Base-by-base conservation (phyloP, 2,888 invertebrate species). In the Diarsia mendica region DNA sequence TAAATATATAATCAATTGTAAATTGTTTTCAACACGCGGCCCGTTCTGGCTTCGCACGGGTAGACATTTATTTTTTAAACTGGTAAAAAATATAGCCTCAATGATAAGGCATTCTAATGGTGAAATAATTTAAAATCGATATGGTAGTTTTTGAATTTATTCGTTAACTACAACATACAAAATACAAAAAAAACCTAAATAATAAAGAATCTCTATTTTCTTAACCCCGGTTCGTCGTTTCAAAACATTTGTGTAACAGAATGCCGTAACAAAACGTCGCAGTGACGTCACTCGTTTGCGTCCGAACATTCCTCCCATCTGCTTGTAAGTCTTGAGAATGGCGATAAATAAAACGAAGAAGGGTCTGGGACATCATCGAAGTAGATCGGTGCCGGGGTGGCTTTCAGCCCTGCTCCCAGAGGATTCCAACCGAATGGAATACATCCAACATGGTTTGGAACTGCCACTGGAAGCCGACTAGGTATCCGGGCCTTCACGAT, bases 361-460 rank as follows among this genome's bases (percentile, higher is more conserved):
- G 86, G 89, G 85, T 87, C 90, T 86, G 84, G 84, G 86, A 89
- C 90, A 92, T 92, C 91, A 92, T 91, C 88, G 90, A 88, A 88
- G 89, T 88, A 89, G 88, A 91, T 89, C 89, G 89, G 88, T 90
- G 89, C 89, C 88, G 85, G 85, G 85, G 85, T 89, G 90, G 90
- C 93, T 93, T 92, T 92, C 90, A 91, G 89, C 84, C 80, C 75
- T 76, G 79, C 80, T 88, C 93, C 90, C 90, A 15, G 67, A 70
- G 92, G 93, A 89, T 82, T 90, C 81, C 75, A 79, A 80, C 81
- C 82, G 86, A 89, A 86, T 86, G 82, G 86, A 86, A 85, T 89
- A 86, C 84, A 89, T 90, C 88, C 87, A 87, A 86, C 77, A 83
- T 83, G 87, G 86, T 87, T 70, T 84, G 83, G 82, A 84, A 84